Base-by-base conservation (phyloP, 1,140 invertebrate species). In the Calycopis cecrops region DNA sequence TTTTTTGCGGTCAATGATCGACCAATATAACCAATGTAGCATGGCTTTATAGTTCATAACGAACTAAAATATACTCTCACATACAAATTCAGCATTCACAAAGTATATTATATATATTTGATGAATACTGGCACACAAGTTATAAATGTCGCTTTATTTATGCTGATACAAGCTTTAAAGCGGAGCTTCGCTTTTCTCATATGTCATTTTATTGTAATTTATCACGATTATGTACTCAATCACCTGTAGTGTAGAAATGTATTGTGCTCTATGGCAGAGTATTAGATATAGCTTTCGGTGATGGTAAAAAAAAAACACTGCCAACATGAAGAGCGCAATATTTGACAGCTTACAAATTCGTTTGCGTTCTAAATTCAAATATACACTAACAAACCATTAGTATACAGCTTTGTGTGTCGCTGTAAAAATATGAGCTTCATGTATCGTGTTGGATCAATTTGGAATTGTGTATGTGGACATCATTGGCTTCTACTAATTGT, bases 351-450 rank as follows among this genome's bases (percentile, higher is more conserved):
- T 11, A 48, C 59, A 12, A 55, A 59, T 51, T 65, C 60, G 12
- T 60, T 66, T 71, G 67, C 34, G 14, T 51, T 51, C 65, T 47
- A 67, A 38, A 65, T 65, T 65, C 72, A 73, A 79, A 79, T 80
- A 80, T 85, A 86, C 79, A 86, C 83, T 85, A 86, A 85, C 83
- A 85, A 85, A 63, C 83, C 79, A 85, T 86, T 72, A 59, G 9
- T 44, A 37, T 71, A 63, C 62, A 69, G 79, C 80, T 86, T 86
- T 81, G 69, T 74, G 76, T 84, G 79, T 79, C 60, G 73, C 76
- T 75, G 49, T 67, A 62, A 62, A 51, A 61, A 54, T 64, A 57
- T 56, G 56, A 60, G 71, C 69, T 73, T 78, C 59, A 56, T 70
- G 65, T 79, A 55, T 63, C 55, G 71, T 76, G 68, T 77, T 68